Evolutionary conservation across 2,113 vertebrate genomes (phyloP), one percentile per base, ranked within the genome.

Genomic region (Ceyx melanurus): DNA sequence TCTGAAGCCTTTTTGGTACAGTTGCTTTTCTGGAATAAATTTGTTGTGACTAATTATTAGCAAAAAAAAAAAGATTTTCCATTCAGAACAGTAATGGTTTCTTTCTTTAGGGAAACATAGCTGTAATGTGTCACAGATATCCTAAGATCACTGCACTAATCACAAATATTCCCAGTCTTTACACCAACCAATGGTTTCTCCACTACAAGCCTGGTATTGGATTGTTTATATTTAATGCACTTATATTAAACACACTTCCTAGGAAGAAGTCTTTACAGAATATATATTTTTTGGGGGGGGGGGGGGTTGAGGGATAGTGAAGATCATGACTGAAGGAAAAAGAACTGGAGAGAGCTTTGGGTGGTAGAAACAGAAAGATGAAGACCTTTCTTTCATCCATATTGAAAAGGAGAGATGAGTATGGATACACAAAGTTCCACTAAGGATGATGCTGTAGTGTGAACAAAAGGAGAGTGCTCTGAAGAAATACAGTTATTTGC

Each of bases 11-110:
- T 93, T 94, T 64, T 84, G 28, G 61, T 88, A 68, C 9, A 57
- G 45, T 86, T 77, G 7, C 13, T 67, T 82, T 90, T 83, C 53
- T 88, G 35, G 61, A 83, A 91, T 86, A 90, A 93, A 92, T 93
- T 88, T 91, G 29, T 78, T 74, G 48, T 81, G 72, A 88, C 43
- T 71, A 74, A 46, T 13, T 94, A 86, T 92, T 88, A 88, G 21
- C 28, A 86, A 54, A 54, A 53, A 51, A 26, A 79, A 87, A 31
- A 65, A 54, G 9, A 13, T 75, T 71, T 94, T 64, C 26, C 78
- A 48, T 90, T 81, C 29, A 81, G 80, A 88, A 9, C 4, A 79
- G 40, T 13, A 86, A 46, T 58, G 53, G 25, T 5, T 79, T 79
- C 29, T 85, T 85, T 88, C 48, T 81, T 91, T 43, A 67, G 26